Evolutionary conservation across 2,797 vertebrate species (phyloP), one percentile per base, ranked within the genome.

Genomic region (Trachops cirrhosus): DNA sequence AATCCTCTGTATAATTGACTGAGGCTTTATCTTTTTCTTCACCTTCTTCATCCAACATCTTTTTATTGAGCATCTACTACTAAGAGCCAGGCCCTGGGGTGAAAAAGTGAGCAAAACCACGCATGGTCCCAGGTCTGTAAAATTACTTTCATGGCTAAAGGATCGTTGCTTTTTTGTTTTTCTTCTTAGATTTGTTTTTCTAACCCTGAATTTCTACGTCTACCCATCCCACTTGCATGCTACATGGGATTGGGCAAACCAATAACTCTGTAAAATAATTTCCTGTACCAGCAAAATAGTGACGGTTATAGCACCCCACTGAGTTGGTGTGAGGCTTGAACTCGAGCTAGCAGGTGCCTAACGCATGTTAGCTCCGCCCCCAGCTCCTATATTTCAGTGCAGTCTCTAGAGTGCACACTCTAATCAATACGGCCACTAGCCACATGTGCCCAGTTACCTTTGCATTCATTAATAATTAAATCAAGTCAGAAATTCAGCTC

Each of bases 21-120:
- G 64, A 57, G 19, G 57, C 15, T 74, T 16, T 39, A 32, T 24
- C 32, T 74, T 34, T 79, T 59, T 78, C 62, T 77, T 93, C 39
- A 89, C 26, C 26, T 57, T 57, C 68, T 90, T 74, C 10, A 88
- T 74, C 94, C 73, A 85, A 80, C 19, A 44, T 62, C 9, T 48
- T 77, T 84, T 97, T 90, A 92, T 34, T 78, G 85, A 90, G 54
- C 41, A 86, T 78, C 24, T 92, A 48, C 77, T 92, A 39, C 15
- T 46, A 74, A 82, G 37, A 67, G 74, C 0, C 19, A 46, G 18
- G 14, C 16, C 21, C 29, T 68, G 39, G 22, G n/a, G 95, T 92
- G 52, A 95, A 87, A 84, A 21, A 39, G 12, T 29, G 32, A 88
- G n/a, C 22, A 77, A 85, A 85, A 54, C 5, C 16, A 91, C 22